phyloP scores from a whole-genome alignment of 1,140 invertebrate genomes.

The Ladona fulva region DNA sequence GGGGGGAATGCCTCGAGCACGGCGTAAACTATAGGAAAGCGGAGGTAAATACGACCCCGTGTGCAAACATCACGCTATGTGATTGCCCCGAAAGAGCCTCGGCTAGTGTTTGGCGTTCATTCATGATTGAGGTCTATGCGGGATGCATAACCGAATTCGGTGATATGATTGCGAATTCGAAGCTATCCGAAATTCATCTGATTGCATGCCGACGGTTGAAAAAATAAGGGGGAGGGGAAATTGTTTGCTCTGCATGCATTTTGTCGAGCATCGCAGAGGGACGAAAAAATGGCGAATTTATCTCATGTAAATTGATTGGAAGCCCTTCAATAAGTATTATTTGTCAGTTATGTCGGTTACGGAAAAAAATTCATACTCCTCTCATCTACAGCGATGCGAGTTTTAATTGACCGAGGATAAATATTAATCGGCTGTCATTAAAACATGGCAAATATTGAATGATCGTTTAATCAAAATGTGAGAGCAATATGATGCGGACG shows the following conservation, averaged over 20 bases:
- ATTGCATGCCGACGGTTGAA: neutral
- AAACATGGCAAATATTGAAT: neutral
- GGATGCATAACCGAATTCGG: neutral
- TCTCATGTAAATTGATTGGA: conserved; percentile 1
- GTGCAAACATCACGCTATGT: neutral
- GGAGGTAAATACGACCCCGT: neutral
- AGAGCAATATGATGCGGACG: neutral
- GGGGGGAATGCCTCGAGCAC: neutral
- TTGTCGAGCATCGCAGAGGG: neutral
- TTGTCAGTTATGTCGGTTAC: neutral
- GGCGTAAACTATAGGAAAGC: neutral
- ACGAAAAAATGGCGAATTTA: neutral
- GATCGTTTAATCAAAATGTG: neutral
- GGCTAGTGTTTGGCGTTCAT: neutral
- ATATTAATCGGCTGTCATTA: neutral
- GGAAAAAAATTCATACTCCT: no score
- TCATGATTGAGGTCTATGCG: neutral
- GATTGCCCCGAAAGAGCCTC: neutral
- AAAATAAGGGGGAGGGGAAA: neutral
- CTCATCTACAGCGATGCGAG: neutral
- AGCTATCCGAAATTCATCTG: neutral
- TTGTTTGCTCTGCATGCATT: conserved; percentile 6
- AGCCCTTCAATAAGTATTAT: neutral
- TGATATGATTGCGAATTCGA: neutral
- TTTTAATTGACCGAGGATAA: neutral